Evolutionary conservation across 2,888 invertebrate species (phyloP).

Genomic region (Andrena hattorfiana): DNA sequence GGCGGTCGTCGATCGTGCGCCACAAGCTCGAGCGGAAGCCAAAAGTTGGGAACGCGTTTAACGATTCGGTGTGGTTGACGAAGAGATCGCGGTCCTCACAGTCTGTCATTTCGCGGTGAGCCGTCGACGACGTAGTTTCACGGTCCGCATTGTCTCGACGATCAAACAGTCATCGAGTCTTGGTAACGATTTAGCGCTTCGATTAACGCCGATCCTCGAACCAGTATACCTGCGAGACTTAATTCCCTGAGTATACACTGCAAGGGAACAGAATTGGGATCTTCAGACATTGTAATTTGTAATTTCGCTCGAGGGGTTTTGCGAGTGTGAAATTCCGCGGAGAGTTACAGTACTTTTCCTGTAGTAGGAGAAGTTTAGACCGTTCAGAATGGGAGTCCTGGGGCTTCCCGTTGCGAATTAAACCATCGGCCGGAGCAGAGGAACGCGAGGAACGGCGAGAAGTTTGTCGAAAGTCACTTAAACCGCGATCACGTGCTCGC

Average conservation of each 20-base stretch:
- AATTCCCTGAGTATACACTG: too few species aligned
- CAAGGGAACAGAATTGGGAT: too few species aligned
- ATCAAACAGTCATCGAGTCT: neutral
- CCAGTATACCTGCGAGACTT: neutral
- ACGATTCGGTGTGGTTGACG: constrained; percentile 43
- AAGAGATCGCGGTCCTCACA: constrained; percentile 40
- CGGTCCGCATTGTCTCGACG: neutral
- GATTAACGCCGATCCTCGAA: constrained; percentile 8
- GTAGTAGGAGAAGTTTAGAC: neutral
- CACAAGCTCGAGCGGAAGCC: constrained; percentile 44
- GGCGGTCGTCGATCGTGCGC: constrained; percentile 30
- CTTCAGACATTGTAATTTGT: too few species aligned
- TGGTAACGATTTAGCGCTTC: neutral
- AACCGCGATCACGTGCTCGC: constrained; percentile 43
- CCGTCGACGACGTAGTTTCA: neutral
- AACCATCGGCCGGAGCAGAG: constrained; percentile 15
- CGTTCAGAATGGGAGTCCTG: neutral
- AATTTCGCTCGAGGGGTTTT: too few species aligned
- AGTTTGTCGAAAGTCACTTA: constrained; percentile 56
- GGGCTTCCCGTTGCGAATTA: constrained; percentile 31
- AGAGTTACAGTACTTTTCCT: too few species aligned
- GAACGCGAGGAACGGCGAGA: constrained; percentile 1
- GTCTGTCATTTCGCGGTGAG: constrained; percentile 52
- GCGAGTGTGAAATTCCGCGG: too few species aligned
- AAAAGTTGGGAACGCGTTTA: constrained; percentile 47